Base-by-base conservation (phyloP, 2,888 invertebrate species). In the Oxycera nigricornis region DNA sequence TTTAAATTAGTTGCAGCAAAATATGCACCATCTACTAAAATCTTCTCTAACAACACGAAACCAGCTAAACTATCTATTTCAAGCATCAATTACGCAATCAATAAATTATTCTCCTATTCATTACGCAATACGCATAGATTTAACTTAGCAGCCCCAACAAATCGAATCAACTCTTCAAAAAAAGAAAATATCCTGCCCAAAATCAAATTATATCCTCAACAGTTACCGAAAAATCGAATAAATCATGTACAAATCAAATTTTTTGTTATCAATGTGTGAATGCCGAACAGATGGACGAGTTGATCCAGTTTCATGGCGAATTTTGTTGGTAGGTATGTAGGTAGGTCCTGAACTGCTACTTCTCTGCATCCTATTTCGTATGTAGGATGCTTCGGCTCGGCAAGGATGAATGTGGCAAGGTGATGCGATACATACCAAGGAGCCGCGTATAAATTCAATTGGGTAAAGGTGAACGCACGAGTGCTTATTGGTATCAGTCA, bases 161-260 rank as follows among this genome's bases (percentile, higher is more conserved):
- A n/a, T n/a, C n/a, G n/a, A n/a, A n/a, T n/a, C n/a, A n/a, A n/a
- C n/a, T n/a, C n/a, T n/a, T n/a, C n/a, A n/a, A n/a, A n/a, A n/a
- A n/a, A n/a, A n/a, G n/a, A n/a, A n/a, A n/a, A n/a, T n/a, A n/a
- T n/a, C n/a, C n/a, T n/a, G n/a, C n/a, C n/a, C n/a, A n/a, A n/a
- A n/a, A n/a, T n/a, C n/a, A n/a, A n/a, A n/a, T n/a, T n/a, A n/a
- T n/a, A n/a, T n/a, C n/a, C n/a, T n/a, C n/a, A n/a, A 14, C 46
- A 46, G 46, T 11, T 46, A 17, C 46, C n/a, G 17, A 7, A 14
- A 46, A 46, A 46, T 46, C 46, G 55, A 55, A 62, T 62, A 62
- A 62, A 39, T 62, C 35, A 31, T 22, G 62, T 17, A 11, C 35
- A 62, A 62, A 62, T 62, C 62, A 31, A 35, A 62, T 62, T 62